These are phyloP conservation scores for Mustela nigripes DNA, from an alignment of 2,113 vertebrate genomes.

Conservation along the genomic window DNA sequence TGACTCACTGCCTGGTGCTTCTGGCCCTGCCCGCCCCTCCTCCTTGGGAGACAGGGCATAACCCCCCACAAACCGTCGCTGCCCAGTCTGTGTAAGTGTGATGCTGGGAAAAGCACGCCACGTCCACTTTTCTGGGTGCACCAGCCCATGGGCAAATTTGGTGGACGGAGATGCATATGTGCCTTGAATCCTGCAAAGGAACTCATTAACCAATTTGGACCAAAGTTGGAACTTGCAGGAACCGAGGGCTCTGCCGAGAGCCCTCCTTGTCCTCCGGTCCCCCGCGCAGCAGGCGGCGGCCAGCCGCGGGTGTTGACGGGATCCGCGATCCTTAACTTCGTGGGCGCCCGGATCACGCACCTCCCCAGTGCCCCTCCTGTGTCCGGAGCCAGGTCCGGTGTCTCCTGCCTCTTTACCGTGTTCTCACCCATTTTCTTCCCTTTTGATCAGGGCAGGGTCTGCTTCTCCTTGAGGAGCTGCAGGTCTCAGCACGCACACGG, in stretches of 20 bases:
- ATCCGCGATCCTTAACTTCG: accelerated
- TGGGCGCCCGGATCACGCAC: neutral
- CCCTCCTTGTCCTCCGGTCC: accelerated
- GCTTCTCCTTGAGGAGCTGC: neutral
- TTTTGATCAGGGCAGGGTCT: conserved; percentile 6
- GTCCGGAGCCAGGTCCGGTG: accelerated
- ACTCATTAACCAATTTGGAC: neutral
- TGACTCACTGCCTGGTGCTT: accelerated
- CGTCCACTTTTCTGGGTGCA: accelerated
- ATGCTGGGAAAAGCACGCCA: accelerated
- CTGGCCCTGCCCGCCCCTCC: neutral
- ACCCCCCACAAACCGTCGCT: accelerated
- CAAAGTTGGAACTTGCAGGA: neutral
- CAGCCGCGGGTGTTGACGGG: accelerated
- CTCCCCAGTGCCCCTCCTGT: neutral
- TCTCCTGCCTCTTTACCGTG: neutral
- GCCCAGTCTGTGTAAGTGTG: neutral
- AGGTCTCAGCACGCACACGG: neutral
- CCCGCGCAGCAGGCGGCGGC: accelerated
- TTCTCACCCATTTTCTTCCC: neutral
- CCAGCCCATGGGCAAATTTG: accelerated
- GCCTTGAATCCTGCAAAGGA: neutral
- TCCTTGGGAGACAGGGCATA: neutral
- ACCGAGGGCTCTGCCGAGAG: accelerated
- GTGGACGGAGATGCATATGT: neutral